Conservation (phyloP, 2,797 vertebrate species). For the Urosaurus nigricauda region DNA sequence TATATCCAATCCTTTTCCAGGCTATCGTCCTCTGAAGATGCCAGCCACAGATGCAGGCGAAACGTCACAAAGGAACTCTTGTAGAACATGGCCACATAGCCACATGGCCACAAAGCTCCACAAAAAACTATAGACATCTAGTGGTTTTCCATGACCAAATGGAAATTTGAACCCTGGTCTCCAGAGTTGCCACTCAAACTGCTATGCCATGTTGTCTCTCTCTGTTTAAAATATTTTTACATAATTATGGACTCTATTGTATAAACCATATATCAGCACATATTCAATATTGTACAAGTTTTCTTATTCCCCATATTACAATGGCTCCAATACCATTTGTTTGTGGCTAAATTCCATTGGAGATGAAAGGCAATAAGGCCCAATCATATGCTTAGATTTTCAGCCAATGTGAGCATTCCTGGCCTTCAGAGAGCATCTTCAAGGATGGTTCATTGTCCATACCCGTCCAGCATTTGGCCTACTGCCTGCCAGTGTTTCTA, state of each 20-base stretch:
- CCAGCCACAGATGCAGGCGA: too few relatives aligned
- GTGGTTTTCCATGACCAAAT: too few relatives aligned
- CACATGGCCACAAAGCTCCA: too few relatives aligned
- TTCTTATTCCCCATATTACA: background rate
- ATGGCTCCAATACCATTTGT: background rate
- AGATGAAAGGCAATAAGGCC: background rate
- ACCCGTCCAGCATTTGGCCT: slow-evolving; percentile 13
- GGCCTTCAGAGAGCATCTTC: background rate
- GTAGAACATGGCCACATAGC: too few relatives aligned
- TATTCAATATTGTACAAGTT: background rate
- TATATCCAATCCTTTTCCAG: too few relatives aligned
- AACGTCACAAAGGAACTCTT: too few relatives aligned
- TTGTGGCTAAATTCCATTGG: slow-evolving; percentile 9
- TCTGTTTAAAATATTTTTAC: background rate
- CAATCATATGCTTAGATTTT: background rate
- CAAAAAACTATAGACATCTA: too few relatives aligned
- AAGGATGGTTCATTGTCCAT: slow-evolving; percentile 14
- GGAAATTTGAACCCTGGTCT: too few relatives aligned
- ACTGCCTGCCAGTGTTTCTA: slow-evolving; percentile 21
- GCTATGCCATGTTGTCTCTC: too few relatives aligned
- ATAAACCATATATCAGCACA: background rate
- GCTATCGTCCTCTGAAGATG: too few relatives aligned
- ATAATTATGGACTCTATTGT: background rate
- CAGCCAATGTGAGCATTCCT: background rate
- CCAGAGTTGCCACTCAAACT: too few relatives aligned